Conservation (phyloP, 2,797 vertebrate genomes). For the Harpagifer antarcticus region DNA sequence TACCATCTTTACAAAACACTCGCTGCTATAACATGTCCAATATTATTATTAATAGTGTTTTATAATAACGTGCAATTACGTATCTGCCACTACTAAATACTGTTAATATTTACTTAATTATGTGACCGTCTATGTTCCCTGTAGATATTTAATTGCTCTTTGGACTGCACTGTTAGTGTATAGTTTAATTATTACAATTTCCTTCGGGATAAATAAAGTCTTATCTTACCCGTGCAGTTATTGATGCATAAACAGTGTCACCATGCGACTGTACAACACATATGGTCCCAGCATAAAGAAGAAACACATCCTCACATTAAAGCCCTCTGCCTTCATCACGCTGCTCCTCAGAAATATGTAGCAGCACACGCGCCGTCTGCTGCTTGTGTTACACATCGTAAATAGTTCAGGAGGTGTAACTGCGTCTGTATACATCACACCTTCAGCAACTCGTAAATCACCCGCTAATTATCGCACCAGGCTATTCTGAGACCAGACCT, state of each 20-base stretch:
- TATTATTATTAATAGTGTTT: too few species aligned
- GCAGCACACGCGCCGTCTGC: constrained; percentile 27
- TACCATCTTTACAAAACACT: too few species aligned
- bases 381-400: constrained; percentile 51
- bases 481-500: constrained; percentile 63
- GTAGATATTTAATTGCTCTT: too few species aligned
- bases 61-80: too few species aligned
- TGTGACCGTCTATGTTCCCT: too few species aligned
- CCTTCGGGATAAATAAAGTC: too few species aligned
- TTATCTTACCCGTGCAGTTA: too few species aligned
- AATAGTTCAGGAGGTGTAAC: constrained; percentile 64
- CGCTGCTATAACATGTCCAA: too few species aligned
- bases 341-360: constrained; percentile 37
- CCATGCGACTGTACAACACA: background rate
- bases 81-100: too few species aligned
- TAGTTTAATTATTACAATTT: too few species aligned
- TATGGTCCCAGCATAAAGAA: constrained; percentile 6
- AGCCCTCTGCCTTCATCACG: constrained; percentile 21
- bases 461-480: constrained; percentile 62
- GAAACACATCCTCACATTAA: constrained; percentile 17
- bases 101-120: too few species aligned
- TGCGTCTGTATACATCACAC: constrained; percentile 57
- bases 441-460: constrained; percentile 73
- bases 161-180: too few species aligned
- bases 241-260: background rate